phyloP scores from a whole-genome alignment of 1,140 invertebrate species.

The Halesus radiatus region DNA sequence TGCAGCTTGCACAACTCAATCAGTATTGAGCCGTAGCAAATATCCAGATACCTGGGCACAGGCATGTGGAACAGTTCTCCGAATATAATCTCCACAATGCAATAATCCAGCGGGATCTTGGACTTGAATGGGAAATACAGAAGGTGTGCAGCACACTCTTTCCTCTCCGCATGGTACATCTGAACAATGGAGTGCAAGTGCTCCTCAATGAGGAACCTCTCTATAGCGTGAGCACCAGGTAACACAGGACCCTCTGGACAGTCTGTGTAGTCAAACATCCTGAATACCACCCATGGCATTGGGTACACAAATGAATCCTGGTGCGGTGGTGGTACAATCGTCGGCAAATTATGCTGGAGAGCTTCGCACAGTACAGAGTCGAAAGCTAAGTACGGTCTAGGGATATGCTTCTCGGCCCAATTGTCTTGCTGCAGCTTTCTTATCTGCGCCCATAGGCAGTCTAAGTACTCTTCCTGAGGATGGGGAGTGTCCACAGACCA shows the following conservation, averaged over 20 bases:
- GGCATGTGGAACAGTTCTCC: conserved; percentile 95
- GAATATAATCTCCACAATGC: conserved; percentile 98
- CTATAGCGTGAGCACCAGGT: conserved; percentile 96
- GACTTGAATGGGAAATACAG: conserved; percentile 93
- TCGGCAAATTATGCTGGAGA: conserved; percentile 93
- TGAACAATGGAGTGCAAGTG: conserved; percentile 95
- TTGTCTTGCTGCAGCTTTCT: conserved; percentile 93
- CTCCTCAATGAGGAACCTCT: conserved; percentile 97
- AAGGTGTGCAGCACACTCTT: conserved; percentile 94
- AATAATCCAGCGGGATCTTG: conserved; percentile 97
- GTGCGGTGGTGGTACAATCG: conserved; percentile 90
- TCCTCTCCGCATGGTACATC: conserved; percentile 89
- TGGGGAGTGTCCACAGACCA: conserved; percentile 94
- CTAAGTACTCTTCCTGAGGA: conserved; percentile 98
- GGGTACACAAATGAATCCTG: conserved; percentile 91
- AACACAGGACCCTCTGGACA: conserved; percentile 93
- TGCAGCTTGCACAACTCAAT: conserved; percentile 98
- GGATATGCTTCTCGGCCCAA: conserved; percentile 98
- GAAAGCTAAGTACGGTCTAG: conserved; percentile 95
- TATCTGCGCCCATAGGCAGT: conserved; percentile 95
- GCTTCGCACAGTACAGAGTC: conserved; percentile 96
- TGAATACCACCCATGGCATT: conserved; percentile 90
- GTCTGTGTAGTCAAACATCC: conserved; percentile 99
- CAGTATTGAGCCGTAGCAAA: conserved; percentile 95
- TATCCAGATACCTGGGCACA: conserved; percentile 87